These are phyloP conservation scores for Heliconius erato DNA, from an alignment of 2,888 invertebrate species.

Conservation along the genomic window DNA sequence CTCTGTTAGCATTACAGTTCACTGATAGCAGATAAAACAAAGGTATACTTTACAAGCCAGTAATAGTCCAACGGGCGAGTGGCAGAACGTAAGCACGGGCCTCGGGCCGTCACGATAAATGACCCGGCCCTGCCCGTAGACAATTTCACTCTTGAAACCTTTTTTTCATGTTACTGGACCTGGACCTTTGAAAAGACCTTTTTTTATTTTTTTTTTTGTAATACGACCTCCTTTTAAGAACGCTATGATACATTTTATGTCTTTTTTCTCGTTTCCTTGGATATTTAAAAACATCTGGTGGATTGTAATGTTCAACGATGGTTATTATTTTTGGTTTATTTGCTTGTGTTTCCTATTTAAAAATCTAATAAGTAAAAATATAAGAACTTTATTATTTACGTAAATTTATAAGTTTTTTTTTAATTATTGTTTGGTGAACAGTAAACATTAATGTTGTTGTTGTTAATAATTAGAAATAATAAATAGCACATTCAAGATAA, in stretches of 20 bases:
- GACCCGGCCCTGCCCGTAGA: constrained; percentile 76
- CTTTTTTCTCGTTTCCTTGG: constrained; percentile 39
- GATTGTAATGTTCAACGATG: not conserved
- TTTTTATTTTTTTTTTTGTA: constrained; percentile 62
- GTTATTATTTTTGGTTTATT: not conserved
- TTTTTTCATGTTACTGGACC: constrained; percentile 59
- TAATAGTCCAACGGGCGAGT: constrained; percentile 63
- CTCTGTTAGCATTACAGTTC: constrained; percentile 40
- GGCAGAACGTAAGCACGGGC: constrained; percentile 75
- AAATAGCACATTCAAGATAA: not conserved
- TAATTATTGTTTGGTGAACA: too few relatives aligned
- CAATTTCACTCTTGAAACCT: constrained; percentile 64
- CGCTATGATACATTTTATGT: constrained; percentile 50
- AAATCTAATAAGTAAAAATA: too few relatives aligned
- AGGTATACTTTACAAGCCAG: constrained; percentile 50
- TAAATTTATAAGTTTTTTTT: not conserved
- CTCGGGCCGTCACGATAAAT: constrained; percentile 81
- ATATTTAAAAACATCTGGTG: constrained; percentile 31
- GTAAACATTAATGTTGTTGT: too few relatives aligned
- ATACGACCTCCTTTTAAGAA: constrained; percentile 51
- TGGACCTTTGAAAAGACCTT: constrained; percentile 71
- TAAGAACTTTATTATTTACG: too few relatives aligned
- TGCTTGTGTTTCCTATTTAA: constrained; percentile 1
- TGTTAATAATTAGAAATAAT: not conserved
- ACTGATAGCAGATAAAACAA: constrained; percentile 49